Evolutionary conservation across 2,888 invertebrate genomes (phyloP), one percentile per base, ranked within the genome.

Genomic region (Orchesellides sinensis): DNA sequence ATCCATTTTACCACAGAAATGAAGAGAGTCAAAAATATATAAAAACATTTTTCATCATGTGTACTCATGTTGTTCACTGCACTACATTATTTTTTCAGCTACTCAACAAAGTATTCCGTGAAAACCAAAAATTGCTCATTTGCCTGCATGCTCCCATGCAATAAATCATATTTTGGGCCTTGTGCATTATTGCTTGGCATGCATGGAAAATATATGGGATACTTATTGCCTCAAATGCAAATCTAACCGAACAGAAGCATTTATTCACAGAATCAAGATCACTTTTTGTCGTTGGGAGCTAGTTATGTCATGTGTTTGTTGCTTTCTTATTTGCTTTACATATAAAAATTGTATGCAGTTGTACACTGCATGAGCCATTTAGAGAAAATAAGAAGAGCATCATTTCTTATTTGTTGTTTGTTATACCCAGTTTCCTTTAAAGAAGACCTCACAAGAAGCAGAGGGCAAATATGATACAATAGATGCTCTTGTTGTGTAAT

Each of bases 1-100:
- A 79, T 70, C 79, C 79, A 79, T 79, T n/a, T n/a, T 79, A 79
- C 79, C 79, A 63, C 79, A 79, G 70, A 79, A 78, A 78, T 3
- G 0, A n/a, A n/a, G n/a, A n/a, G n/a, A n/a, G n/a, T n/a, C n/a
- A n/a, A n/a, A n/a, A n/a, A n/a, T n/a, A n/a, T n/a, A n/a, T n/a
- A n/a, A n/a, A n/a, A n/a, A n/a, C n/a, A n/a, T n/a, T n/a, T n/a
- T n/a, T n/a, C n/a, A 29, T 47, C 47, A n/a, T 17, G 47, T 4
- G 35, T n/a, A n/a, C n/a, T n/a, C 12, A 32, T 32, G 32, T 6
- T 32, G 32, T 6, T 32, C 6, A 32, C 10, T 32, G 10, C 10
- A 10, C 32, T 10, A 10, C 32, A 32, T 32, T 5, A 5, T 32
- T 10, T 32, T 32, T 6, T 32, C 10, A 40, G 40, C n/a, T 8